A percentile compares a stretch with the other conserved stretches of the same genome.
Conservation (phyloP, 2,113 vertebrate species). For the Petroica traversi region DNA sequence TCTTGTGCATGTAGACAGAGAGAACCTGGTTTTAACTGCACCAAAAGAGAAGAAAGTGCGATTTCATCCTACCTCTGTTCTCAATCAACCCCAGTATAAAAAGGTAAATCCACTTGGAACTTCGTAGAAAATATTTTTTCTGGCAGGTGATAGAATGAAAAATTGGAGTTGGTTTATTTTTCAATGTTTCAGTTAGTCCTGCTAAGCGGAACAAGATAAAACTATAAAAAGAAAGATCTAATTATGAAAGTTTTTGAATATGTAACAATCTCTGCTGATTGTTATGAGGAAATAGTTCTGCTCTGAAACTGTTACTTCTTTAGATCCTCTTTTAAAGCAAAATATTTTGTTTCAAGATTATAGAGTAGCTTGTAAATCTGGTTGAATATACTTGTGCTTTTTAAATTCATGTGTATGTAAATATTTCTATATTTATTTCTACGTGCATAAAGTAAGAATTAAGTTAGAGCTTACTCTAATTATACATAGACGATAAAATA, state of each 20-base stretch:
- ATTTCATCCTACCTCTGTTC: slow-evolving; percentile 89
- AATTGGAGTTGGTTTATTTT: background rate
- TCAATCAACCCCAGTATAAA: slow-evolving; percentile 83
- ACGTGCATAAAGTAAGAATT: background rate
- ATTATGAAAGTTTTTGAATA: background rate
- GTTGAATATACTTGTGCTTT: background rate
- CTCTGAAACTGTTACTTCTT: background rate
- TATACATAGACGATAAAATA: background rate
- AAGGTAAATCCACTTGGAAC: slow-evolving; percentile 77
- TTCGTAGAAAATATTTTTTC: background rate
- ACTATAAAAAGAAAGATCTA: background rate
- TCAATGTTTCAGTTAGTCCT: background rate
- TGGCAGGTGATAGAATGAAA: background rate
- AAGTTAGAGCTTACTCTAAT: background rate
- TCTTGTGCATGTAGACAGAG: slow-evolving; percentile 83
- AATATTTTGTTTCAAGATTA: background rate
- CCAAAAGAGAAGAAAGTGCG: slow-evolving; percentile 86
- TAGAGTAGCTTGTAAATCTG: background rate
- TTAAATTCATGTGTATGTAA: background rate
- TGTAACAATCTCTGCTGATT: background rate
- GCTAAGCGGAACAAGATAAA: background rate
- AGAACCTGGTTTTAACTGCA: slow-evolving; percentile 73
- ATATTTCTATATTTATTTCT: background rate
- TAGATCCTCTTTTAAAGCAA: background rate
- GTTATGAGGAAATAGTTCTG: background rate